Evolutionary conservation across 35 echinoderm and acorn worm species (phyloP), one percentile per base, ranked within the genome.

Genomic region (Strongylocentrotus purpuratus): DNA sequence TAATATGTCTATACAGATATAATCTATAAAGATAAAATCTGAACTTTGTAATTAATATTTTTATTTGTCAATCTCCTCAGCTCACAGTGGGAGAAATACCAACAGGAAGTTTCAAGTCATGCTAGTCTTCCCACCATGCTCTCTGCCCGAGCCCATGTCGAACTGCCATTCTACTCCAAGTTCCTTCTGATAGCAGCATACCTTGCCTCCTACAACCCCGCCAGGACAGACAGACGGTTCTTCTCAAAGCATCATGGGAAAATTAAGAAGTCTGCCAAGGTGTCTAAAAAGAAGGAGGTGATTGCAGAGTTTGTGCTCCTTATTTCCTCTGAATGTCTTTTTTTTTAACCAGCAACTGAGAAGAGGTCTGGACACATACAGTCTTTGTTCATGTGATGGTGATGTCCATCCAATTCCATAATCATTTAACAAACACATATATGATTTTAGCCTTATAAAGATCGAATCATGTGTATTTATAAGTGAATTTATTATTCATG

Each of bases 161-260:
- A 97, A 90, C 88, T 99, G 86, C 98, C 98, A 46, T 99, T 97
- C 96, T 99, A 99, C 90, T 99, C 98, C 46, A 99, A 99, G 94
- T 99, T 95, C 94, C 97, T 99, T 0, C 95, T 99, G 2, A 99
- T 99, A 45, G 97, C 98, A 47, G 96, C 98, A 47, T 99, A 99
- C 87, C 92, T 99, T 33, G 98, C 98, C 9, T 99, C 98, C 18
- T 99, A 99, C 90, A 99, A 99, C 45, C 98, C 98, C 4, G 98
- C 96, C 8, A 96, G 95, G 33, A 96, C 96, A 11, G 98, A 99
- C 88, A 86, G 97, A 22, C 46, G 98, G 0, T 99, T 99, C 97
- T 99, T 99, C 85, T 95, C 98, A 60, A 99, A 99, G 96, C 95
- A 97, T 94, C 97, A 97, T 94, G 98, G 97, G 28, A 99, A 99